phyloP scores from a whole-genome alignment of 2,113 vertebrate species.

The Sus scrofa region DNA sequence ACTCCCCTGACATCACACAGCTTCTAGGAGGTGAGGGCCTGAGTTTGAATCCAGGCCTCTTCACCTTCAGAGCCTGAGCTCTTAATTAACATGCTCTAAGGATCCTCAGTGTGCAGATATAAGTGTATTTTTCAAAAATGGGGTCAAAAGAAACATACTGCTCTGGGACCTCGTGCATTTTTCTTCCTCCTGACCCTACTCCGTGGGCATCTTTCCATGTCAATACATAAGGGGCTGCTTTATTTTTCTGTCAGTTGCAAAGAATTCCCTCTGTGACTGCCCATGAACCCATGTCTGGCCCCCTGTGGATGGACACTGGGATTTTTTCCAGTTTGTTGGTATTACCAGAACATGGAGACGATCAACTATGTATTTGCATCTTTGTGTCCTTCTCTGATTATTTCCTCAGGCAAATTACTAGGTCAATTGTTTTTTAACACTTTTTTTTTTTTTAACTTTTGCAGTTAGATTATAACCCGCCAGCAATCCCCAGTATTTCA shows the following conservation, averaged over 20 bases:
- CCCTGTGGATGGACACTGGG: not conserved
- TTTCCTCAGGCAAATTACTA: constrained; percentile 5
- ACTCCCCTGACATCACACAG: not conserved
- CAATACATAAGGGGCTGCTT: not conserved
- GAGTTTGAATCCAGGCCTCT: not conserved
- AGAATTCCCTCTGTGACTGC: not conserved
- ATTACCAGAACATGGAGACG: not conserved
- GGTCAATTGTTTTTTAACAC: not conserved
- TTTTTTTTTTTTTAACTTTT: not conserved
- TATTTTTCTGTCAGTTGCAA: not conserved
- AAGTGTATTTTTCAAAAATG: not conserved
- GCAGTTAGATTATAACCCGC: not conserved
- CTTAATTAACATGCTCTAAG: not conserved
- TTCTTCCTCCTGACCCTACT: not conserved
- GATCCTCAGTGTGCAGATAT: not conserved
- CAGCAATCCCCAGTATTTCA: not conserved
- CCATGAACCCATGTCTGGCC: not conserved
- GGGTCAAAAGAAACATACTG: not conserved
- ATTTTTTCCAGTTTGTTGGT: not conserved
- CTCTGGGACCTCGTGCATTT: not conserved
- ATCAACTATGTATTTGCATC: not conserved
- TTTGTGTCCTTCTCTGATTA: not conserved
- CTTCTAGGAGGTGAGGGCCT: not conserved
- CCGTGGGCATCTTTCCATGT: not conserved
- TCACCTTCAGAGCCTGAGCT: not conserved